Conservation (phyloP, 2,888 invertebrate species). For the Xestia c-nigrum region DNA sequence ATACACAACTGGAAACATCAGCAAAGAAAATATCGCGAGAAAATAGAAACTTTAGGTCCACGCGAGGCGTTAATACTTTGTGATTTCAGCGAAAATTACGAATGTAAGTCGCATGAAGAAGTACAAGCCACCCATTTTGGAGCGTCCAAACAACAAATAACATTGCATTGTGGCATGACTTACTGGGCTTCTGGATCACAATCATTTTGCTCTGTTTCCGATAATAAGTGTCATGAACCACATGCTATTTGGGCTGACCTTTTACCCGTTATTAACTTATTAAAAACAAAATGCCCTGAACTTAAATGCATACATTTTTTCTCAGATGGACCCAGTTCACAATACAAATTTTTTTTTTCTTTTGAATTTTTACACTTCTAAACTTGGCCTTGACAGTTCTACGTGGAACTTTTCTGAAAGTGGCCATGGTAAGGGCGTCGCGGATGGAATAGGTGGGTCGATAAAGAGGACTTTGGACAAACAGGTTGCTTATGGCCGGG, state of each 20-base stretch:
- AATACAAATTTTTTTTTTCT: neutral
- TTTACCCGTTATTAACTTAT: slow-evolving; percentile 8
- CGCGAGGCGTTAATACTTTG: slow-evolving; percentile 12
- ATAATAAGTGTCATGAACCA: slow-evolving; percentile 20
- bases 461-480: slow-evolving; percentile 8
- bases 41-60: neutral
- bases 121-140: slow-evolving; percentile 25
- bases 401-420: slow-evolving; percentile 19
- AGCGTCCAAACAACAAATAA: slow-evolving; percentile 11
- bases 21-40: slow-evolving; percentile 4
- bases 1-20: neutral
- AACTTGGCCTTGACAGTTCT: slow-evolving; percentile 1
- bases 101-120: slow-evolving; percentile 15
- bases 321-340: neutral
- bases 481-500: slow-evolving; percentile 7
- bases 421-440: neutral
- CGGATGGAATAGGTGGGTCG: slow-evolving; percentile 19
- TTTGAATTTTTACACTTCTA: neutral
- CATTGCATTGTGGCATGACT: slow-evolving; percentile 13
- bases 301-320: neutral
- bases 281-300: neutral
- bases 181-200: slow-evolving; percentile 16
- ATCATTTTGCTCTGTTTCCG: slow-evolving; percentile 11
- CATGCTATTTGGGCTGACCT: slow-evolving; percentile 22
- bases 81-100: slow-evolving; percentile 27